Base-by-base conservation (phyloP, 2,797 vertebrate genomes). In the Aldrovandia affinis region DNA sequence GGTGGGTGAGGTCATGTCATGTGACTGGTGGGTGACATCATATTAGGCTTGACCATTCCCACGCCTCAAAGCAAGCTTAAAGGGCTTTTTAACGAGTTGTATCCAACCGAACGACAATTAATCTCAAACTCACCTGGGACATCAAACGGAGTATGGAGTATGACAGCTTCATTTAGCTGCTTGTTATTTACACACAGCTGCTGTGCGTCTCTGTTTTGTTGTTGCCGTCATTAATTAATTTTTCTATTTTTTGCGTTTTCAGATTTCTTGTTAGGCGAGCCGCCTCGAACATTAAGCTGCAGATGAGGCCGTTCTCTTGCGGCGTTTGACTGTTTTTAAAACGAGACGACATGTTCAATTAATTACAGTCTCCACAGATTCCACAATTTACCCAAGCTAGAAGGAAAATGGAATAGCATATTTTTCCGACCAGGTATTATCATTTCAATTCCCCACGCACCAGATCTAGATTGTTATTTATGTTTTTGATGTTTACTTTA, bases 271-370 rank as follows among this genome's bases (percentile, higher is more conserved):
- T 81, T 80, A 82, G 55, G 33, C 33, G 89, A 39, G 25, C 18
- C 77, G 30, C 85, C 80, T 80, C 30, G 15, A 85, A 77, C 77
- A 79, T 78, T 85, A 84, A 84, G 82, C 57, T 59, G 65, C 77
- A 85, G 84, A 85, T 65, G 78, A 70, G 83, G 70, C 33, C 80
- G 65, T 86, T 84, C 88, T 88, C 85, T n/a, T 2, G 55, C 75
- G 81, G 87, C 63, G 36, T 84, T 78, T n/a, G 47, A 63, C 78
- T 85, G 44, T 82, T 85, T n/a, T 87, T 85, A 88, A 86, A 86
- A 86, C 80, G 83, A 90, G 87, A 80, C 18, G 84, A 84, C 86
- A 85, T 87, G 88, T 86, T 86, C 86, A 90, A 87, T 89, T 89
- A 89, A 87, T 88, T 70, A 84, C 82, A 28, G 79, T 87, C 85